Evolutionary conservation across 2,797 vertebrate species (phyloP), one percentile per base, ranked within the genome.

Genomic region (Sardinella longiceps): DNA sequence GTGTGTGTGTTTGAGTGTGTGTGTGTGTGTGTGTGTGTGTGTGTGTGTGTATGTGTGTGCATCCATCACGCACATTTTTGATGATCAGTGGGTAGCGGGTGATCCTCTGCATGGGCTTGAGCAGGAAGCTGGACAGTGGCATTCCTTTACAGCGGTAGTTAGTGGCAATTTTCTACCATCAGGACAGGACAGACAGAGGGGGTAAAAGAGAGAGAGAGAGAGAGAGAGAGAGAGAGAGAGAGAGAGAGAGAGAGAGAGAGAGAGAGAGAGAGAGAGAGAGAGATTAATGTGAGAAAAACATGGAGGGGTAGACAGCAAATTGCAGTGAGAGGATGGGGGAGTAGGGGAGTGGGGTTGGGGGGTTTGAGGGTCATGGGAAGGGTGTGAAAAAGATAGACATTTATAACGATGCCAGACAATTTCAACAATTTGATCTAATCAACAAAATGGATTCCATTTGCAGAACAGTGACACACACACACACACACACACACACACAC

Each of bases 51-150:
- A 23, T 66, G 1, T 12, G 60, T 33, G 84, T 0, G 0, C 3
- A 14, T 20, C 91, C 92, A 10, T 48, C 46, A 53, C 51, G 1
- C 94, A 99, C 98, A 3, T 97, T 98, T 92, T 96, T 97, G 90
- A 99, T 98, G 92, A 99, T 96, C 86, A 99, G 96, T 0, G 98
- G 98, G 93, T 99, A 99, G 87, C 98, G 97, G 0, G 98, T 99
- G 94, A 99, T 98, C 92, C 98, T 96, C 91, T 99, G 98, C 98
- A 99, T 99, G 83, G 98, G 98, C 84, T 99, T 99, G 91, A 99
- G 94, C 85, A 99, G 95, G 92, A 99, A 99, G 91, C 98, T 99
- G 91, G 97, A 99, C 80, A 99, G 95, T 0, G 98, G 98, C 98
- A 99, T 99, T 28, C 98, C 98, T 93, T 98, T 98, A 92, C 98